These are phyloP conservation scores for Acanthurus tractus DNA, from an alignment of 2,797 vertebrate genomes.

Conservation along the genomic window DNA sequence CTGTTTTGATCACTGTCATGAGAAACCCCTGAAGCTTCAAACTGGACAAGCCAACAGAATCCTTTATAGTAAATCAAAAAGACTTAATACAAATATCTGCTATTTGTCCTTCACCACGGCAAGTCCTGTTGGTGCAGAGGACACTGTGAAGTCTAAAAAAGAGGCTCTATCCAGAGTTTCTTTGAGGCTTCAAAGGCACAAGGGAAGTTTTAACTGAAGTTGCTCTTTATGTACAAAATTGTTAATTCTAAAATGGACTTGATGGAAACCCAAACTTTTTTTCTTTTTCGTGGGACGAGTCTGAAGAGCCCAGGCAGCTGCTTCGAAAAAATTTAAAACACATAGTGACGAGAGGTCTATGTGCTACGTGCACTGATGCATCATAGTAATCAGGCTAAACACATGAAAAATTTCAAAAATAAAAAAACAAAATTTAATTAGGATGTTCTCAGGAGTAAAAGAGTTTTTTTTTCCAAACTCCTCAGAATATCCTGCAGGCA, in stretches of 20 bases:
- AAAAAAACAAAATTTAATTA: background rate
- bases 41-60: background rate
- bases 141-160: background rate
- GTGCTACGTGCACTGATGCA: too few species aligned
- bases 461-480: background rate
- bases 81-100: background rate
- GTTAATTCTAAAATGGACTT: slow-evolving; percentile 9
- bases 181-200: slow-evolving; percentile 19
- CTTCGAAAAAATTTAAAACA: background rate
- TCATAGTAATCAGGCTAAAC: background rate
- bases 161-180: background rate
- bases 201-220: slow-evolving; percentile 1
- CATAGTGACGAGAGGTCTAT: background rate
- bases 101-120: slow-evolving; percentile 1
- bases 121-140: slow-evolving; percentile 5
- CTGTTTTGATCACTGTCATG: slow-evolving; percentile 14
- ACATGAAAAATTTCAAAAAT: background rate
- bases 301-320: background rate
- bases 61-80: slow-evolving; percentile 7
- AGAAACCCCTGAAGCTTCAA: background rate
- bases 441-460: background rate
- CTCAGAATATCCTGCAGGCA: too few species aligned
- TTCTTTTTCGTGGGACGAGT: background rate
- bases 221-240: slow-evolving; percentile 7
- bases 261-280: background rate